phyloP scores from a whole-genome alignment of 2,797 vertebrate species.

The Scomberomorus guttatus region DNA sequence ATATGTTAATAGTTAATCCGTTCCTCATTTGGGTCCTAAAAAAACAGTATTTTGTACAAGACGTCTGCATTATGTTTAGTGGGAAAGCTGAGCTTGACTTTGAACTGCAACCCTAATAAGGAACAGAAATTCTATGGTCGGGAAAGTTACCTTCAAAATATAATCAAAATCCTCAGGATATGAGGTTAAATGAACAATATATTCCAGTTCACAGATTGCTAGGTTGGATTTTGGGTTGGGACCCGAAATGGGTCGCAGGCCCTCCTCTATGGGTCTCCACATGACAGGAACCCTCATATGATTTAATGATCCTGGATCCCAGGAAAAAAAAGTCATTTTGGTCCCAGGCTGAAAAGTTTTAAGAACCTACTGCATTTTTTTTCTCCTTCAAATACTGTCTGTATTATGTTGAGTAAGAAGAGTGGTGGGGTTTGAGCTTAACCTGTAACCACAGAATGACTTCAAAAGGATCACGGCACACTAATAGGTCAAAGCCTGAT shows the following conservation, averaged over 20 bases:
- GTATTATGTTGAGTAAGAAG: conserved; percentile 68
- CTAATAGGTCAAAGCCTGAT: conserved; percentile 87
- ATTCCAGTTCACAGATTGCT: conserved; percentile 81
- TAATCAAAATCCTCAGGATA: conserved; percentile 73
- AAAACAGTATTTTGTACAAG: conserved; percentile 27
- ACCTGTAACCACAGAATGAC: conserved; percentile 84
- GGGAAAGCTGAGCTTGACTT: conserved; percentile 55
- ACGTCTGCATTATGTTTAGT: conserved; percentile 58
- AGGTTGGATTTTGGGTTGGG: conserved; percentile 72
- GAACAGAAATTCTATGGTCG: conserved; percentile 68
- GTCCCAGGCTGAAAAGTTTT: conserved; percentile 71
- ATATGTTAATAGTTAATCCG: conserved; percentile 31
- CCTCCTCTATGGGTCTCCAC: conserved; percentile 67
- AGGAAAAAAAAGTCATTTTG: conserved; percentile 67
- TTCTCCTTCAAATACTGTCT: conserved; percentile 64
- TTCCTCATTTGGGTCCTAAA: conserved; percentile 37
- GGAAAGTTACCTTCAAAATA: conserved; percentile 69
- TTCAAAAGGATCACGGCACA: conserved; percentile 83
- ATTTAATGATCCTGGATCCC: conserved; percentile 79
- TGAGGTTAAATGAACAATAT: conserved; percentile 78
- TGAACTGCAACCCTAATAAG: conserved; percentile 68
- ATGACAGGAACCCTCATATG: conserved; percentile 72
- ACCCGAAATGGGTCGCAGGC: conserved; percentile 76
- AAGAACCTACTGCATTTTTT: conserved; percentile 57
- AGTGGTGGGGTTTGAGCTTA: conserved; percentile 82